Evolutionary conservation across 2,888 invertebrate species (phyloP).

Genomic region (Acanthoscelides obtectus): DNA sequence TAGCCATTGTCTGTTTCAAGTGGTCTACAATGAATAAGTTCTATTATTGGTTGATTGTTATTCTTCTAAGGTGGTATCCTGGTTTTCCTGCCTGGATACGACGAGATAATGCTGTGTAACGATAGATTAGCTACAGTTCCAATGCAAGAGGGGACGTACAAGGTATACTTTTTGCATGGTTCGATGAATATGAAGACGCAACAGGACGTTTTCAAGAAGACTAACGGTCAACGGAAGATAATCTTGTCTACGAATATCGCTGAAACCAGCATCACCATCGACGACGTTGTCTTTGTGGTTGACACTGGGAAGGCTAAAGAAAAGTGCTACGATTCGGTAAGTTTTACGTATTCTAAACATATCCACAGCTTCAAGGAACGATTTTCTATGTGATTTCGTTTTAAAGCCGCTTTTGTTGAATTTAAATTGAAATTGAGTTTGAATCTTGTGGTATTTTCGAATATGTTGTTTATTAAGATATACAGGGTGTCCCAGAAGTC

Average conservation of each 20-base stretch:
- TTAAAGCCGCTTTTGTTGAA: too few species aligned
- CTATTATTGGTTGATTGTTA: too few species aligned
- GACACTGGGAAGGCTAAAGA: slow-evolving; percentile 90
- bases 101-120: slow-evolving; percentile 77
- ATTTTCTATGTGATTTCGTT: too few species aligned
- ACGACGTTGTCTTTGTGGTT: slow-evolving; percentile 90
- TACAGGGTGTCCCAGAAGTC: too few species aligned
- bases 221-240: slow-evolving; percentile 70
- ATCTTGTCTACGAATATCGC: slow-evolving; percentile 96
- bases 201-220: slow-evolving; percentile 69
- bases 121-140: slow-evolving; percentile 54
- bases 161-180: slow-evolving; percentile 79
- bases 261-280: slow-evolving; percentile 93
- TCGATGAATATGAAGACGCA: slow-evolving; percentile 87
- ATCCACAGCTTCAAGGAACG: too few species aligned
- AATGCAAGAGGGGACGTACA: slow-evolving; percentile 44
- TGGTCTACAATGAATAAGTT: too few species aligned
- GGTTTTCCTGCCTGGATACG: slow-evolving; percentile 90
- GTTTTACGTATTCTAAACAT: slow-evolving; percentile 17
- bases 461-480: too few species aligned
- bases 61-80: slow-evolving; percentile 42
- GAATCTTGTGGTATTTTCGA: too few species aligned
- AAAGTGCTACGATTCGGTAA: slow-evolving; percentile 76
- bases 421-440: too few species aligned
- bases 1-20: too few species aligned